Conservation (phyloP, 2,113 vertebrate species). For the Lepidothrix coronata region DNA sequence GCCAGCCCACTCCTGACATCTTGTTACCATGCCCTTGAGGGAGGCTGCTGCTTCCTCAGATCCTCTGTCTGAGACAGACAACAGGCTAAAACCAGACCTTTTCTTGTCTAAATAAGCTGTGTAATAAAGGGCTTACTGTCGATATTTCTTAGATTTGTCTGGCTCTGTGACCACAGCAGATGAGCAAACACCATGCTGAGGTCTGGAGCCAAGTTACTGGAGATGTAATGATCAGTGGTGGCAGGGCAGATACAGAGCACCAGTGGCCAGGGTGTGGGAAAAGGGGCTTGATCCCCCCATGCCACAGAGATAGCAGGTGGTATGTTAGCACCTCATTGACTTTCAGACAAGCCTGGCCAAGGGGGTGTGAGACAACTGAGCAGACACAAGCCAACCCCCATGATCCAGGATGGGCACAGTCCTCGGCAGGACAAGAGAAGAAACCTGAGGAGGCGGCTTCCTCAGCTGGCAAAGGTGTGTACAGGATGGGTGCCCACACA, state of each 20-base stretch:
- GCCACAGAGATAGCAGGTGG: neutral
- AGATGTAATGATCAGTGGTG: neutral
- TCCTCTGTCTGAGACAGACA: neutral
- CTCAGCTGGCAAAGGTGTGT: neutral
- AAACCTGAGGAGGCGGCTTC: neutral
- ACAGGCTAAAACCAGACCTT: neutral
- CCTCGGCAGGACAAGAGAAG: neutral
- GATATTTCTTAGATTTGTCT: neutral
- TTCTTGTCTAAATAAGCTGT: neutral
- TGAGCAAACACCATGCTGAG: neutral
- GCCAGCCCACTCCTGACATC: neutral
- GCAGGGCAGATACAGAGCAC: neutral
- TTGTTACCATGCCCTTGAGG: neutral
- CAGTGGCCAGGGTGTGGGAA: neutral
- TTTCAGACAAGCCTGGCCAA: neutral
- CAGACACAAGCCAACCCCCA: neutral
- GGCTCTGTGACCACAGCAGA: neutral
- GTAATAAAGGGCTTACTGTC: neutral
- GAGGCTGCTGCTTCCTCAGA: neutral
- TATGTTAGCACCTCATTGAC: rapidly evolving
- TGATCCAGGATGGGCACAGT: neutral
- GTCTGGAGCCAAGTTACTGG: neutral
- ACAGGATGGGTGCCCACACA: neutral
- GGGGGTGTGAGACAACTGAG: neutral
- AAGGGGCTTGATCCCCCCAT: neutral